Evolutionary conservation across 2,888 invertebrate species (phyloP).

Genomic region (Machimus rusticus): DNA sequence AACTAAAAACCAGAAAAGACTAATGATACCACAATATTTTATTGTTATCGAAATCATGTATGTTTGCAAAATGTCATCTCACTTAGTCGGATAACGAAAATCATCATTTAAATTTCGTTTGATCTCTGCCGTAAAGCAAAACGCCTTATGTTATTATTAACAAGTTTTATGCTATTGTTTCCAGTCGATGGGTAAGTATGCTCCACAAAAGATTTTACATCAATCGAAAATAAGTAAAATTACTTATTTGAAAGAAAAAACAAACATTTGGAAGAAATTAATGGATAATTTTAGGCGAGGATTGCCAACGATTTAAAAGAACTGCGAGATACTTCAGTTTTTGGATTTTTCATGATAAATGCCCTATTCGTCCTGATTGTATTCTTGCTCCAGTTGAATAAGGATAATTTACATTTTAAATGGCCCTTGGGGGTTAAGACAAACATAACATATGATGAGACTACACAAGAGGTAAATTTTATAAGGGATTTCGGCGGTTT

Average conservation of each 20-base stretch:
- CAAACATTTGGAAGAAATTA: constrained; percentile 23
- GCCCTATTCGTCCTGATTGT: constrained; percentile 98
- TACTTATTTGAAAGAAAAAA: not conserved
- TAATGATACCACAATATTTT: no score
- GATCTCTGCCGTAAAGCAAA: not conserved
- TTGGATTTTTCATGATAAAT: constrained; percentile 98
- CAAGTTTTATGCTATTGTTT: not conserved
- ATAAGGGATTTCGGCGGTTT: constrained; percentile 52
- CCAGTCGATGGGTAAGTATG: not conserved
- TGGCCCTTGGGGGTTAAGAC: constrained; percentile 96
- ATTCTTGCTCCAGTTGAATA: constrained; percentile 97
- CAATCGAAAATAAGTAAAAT: not conserved
- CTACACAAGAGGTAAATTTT: constrained; percentile 86
- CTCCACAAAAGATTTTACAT: not conserved
- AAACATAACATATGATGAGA: constrained; percentile 90
- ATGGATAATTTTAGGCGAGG: constrained; percentile 78
- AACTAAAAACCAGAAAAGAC: no score
- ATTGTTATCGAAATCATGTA: no score
- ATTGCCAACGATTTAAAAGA: constrained; percentile 91
- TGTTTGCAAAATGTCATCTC: no score
- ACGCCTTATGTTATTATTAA: not conserved
- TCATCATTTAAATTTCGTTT: not conserved
- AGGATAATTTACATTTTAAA: constrained; percentile 93
- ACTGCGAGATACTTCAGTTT: constrained; percentile 92
- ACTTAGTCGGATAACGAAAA: no score